Evolutionary conservation across 2,888 invertebrate genomes (phyloP).

Genomic region (Lepidocyrtoides sp.): DNA sequence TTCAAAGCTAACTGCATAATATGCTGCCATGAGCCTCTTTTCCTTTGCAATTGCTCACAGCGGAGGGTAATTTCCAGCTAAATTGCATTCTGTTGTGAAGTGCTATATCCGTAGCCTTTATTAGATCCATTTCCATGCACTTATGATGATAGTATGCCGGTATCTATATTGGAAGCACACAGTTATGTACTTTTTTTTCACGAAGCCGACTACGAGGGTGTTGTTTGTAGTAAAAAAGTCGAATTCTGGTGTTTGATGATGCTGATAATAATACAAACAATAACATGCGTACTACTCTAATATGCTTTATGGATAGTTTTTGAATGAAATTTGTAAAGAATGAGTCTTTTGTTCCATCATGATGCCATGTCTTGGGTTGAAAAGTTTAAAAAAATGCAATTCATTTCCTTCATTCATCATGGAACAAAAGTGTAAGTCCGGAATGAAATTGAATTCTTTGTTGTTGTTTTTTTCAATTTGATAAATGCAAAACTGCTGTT

Average conservation of each 20-base stretch:
- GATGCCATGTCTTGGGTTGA: slow-evolving; percentile 3
- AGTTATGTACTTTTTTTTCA: neutral
- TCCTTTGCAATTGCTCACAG: slow-evolving; percentile 60
- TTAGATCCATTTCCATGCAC: slow-evolving; percentile 69
- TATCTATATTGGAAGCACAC: neutral
- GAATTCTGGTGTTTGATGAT: neutral
- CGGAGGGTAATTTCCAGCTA: slow-evolving; percentile 67
- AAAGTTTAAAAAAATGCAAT: slow-evolving; percentile 58
- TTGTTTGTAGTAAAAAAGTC: neutral
- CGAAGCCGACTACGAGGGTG: neutral
- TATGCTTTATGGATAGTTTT: neutral
- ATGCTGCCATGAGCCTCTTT: neutral
- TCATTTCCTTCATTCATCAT: slow-evolving; percentile 59
- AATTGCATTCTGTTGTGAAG: slow-evolving; percentile 64
- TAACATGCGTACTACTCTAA: slow-evolving; percentile 6
- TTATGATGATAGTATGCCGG: neutral
- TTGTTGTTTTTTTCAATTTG: neutral
- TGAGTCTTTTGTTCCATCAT: neutral
- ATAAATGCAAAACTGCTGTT: neutral
- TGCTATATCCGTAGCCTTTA: slow-evolving; percentile 64
- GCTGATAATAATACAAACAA: neutral
- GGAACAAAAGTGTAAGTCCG: neutral
- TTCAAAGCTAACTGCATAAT: neutral
- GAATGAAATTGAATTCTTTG: slow-evolving; percentile 50
- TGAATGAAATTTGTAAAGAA: neutral